A percentile compares a stretch with the other conserved stretches of the same genome.
Evolutionary conservation across 2,888 invertebrate species (phyloP).

Genomic region (Heteromyza rotundicornis): DNA sequence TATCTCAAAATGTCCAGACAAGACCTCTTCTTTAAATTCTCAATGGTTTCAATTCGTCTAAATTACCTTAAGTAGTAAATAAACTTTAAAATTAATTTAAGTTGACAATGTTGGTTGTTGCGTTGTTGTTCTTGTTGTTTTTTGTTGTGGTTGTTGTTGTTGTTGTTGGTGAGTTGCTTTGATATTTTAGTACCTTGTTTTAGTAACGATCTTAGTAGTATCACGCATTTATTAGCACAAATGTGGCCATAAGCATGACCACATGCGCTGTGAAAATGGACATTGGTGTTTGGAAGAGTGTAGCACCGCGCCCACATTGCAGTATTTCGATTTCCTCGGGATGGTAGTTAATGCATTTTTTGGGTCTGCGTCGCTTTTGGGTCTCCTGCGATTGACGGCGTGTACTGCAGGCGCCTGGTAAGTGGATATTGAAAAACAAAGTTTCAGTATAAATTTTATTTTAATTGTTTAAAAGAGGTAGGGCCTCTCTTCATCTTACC

Average conservation of each 20-base stretch:
- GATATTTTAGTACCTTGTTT: neutral
- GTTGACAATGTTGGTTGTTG: constrained; percentile 13
- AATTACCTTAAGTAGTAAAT: neutral
- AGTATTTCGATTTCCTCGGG: constrained; percentile 73
- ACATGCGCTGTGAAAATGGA: constrained; percentile 52
- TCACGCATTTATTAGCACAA: constrained; percentile 59
- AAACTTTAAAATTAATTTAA: constrained; percentile 10
- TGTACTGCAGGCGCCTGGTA: constrained; percentile 63
- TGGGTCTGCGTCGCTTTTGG: constrained; percentile 75
- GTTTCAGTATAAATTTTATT: neutral
- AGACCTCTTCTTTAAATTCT: neutral
- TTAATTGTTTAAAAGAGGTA: neutral
- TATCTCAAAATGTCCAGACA: neutral
- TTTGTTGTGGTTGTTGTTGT: neutral
- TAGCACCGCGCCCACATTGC: constrained; percentile 60
- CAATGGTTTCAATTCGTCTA: neutral
- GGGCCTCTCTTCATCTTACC: constrained; percentile 45
- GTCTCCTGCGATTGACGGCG: constrained; percentile 70
- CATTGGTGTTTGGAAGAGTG: constrained; percentile 46
- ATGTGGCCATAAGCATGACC: constrained; percentile 54
- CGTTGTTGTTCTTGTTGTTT: constrained; percentile 4
- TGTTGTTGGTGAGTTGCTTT: neutral
- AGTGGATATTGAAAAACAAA: neutral
- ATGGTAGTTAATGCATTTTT: constrained; percentile 87
- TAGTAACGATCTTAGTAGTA: constrained; percentile 56